Conservation (phyloP, 2,113 vertebrate genomes). For the Diadophis punctatus region DNA sequence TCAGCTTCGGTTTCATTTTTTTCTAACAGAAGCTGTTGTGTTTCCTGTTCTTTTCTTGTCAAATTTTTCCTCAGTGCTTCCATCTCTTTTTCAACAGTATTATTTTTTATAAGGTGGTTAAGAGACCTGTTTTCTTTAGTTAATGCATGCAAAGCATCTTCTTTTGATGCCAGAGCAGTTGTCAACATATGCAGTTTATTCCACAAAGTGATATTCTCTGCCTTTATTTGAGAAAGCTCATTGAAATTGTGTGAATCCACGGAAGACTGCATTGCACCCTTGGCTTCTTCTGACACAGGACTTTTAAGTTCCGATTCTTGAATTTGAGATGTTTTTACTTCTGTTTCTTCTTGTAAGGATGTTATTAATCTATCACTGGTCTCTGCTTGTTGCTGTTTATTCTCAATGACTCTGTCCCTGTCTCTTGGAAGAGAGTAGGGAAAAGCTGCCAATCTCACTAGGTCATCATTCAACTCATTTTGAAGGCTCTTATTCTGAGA, state of each 20-base stretch:
- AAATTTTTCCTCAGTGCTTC: constrained; percentile 65
- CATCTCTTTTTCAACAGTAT: constrained; percentile 60
- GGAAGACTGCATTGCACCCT: constrained; percentile 68
- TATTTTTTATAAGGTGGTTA: constrained; percentile 62
- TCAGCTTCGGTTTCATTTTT: constrained; percentile 66
- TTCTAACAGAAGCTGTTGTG: constrained; percentile 63
- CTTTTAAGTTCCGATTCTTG: constrained; percentile 66
- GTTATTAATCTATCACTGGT: constrained; percentile 70
- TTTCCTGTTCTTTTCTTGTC: constrained; percentile 64
- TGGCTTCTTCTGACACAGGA: constrained; percentile 64
- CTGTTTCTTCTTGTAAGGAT: constrained; percentile 70
- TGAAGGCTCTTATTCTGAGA: constrained; percentile 70
- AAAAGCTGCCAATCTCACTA: constrained; percentile 71
- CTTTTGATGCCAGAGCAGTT: constrained; percentile 63
- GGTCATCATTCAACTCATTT: constrained; percentile 64
- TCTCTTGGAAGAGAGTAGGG: constrained; percentile 68
- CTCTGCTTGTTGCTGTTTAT: constrained; percentile 77
- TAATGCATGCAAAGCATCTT: constrained; percentile 58
- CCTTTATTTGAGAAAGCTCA: constrained; percentile 72
- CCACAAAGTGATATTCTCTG: constrained; percentile 63
- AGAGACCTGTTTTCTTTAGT: constrained; percentile 67
- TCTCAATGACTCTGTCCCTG: constrained; percentile 63
- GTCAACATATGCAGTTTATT: constrained; percentile 65
- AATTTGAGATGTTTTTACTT: constrained; percentile 64
- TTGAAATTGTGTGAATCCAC: constrained; percentile 65